These are phyloP conservation scores for Leucoma salicis DNA, from an alignment of 2,888 invertebrate species.

Conservation along the genomic window DNA sequence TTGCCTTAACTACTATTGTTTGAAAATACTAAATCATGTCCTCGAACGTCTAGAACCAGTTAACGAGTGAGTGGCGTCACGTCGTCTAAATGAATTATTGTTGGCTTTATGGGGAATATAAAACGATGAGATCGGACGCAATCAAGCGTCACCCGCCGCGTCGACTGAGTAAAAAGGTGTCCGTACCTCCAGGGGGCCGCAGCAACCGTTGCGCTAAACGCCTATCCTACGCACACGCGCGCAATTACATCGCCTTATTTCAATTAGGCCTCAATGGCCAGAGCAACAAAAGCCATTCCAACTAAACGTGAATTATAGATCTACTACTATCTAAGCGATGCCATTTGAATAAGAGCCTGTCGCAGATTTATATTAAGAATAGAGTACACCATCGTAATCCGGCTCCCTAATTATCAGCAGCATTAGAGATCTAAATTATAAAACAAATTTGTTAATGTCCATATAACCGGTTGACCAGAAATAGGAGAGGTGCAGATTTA, in stretches of 20 bases:
- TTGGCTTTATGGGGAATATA: constrained; percentile 80
- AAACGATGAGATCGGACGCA: constrained; percentile 81
- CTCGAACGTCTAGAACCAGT: constrained; percentile 62
- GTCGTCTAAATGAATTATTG: constrained; percentile 82
- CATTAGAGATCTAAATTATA: too few species aligned
- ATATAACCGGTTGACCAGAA: too few species aligned
- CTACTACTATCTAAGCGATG: constrained; percentile 30
- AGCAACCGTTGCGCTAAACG: constrained; percentile 69
- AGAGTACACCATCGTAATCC: constrained; percentile 2
- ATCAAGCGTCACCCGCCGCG: constrained; percentile 79
- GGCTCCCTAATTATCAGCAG: too few species aligned
- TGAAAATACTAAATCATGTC: constrained; percentile 38
- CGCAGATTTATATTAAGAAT: constrained; percentile 16
- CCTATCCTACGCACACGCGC: constrained; percentile 64
- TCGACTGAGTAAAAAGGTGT: constrained; percentile 76
- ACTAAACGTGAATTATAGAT: constrained; percentile 42
- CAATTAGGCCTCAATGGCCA: constrained; percentile 74
- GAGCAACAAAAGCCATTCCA: constrained; percentile 57
- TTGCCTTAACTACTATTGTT: constrained; percentile 28
- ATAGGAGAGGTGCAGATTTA: too few species aligned
- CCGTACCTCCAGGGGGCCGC: constrained; percentile 64
- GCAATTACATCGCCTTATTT: constrained; percentile 56
- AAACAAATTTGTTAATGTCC: too few species aligned
- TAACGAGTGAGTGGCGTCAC: constrained; percentile 80
- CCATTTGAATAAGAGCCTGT: constrained; percentile 27